These are phyloP conservation scores for Ophioninae sp. DNA, from an alignment of 2,888 invertebrate genomes.

Conservation along the genomic window DNA sequence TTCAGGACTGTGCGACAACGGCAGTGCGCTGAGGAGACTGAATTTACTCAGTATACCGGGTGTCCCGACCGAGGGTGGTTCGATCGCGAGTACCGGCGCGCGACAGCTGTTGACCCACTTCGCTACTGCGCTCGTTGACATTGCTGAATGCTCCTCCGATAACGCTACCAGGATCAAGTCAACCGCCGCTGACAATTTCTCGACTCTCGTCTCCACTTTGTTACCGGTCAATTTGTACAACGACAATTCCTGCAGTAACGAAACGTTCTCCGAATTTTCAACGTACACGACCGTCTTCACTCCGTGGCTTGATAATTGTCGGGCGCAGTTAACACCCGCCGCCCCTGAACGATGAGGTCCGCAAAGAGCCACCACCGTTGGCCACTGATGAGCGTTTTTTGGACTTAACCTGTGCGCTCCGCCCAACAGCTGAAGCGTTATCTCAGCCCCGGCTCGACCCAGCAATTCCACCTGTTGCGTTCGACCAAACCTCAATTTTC, in stretches of 20 bases:
- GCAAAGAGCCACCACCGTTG: slow-evolving; percentile 89
- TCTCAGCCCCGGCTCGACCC: slow-evolving; percentile 92
- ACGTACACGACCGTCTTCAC: slow-evolving; percentile 86
- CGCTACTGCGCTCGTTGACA: slow-evolving; percentile 82
- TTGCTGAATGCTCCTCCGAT: slow-evolving; percentile 81
- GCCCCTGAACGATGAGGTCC: slow-evolving; percentile 87
- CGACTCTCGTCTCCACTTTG: slow-evolving; percentile 82
- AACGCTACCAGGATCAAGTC: slow-evolving; percentile 84
- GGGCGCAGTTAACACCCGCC: slow-evolving; percentile 88
- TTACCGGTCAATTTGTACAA: slow-evolving; percentile 87
- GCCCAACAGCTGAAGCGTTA: slow-evolving; percentile 91
- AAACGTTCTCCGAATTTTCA: slow-evolving; percentile 81
- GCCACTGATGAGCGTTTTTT: slow-evolving; percentile 94
- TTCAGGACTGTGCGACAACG: slow-evolving; percentile 84
- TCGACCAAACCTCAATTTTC: too few relatives aligned
- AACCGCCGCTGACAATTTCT: slow-evolving; percentile 81
- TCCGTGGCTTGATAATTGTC: slow-evolving; percentile 92
- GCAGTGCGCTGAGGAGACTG: slow-evolving; percentile 87
- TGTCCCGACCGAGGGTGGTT: slow-evolving; percentile 88
- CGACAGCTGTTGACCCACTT: slow-evolving; percentile 88
- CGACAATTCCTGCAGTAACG: slow-evolving; percentile 85
- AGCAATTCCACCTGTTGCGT: slow-evolving; percentile 86
- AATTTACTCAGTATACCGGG: slow-evolving; percentile 85
- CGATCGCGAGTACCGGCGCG: slow-evolving; percentile 89
- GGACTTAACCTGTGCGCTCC: slow-evolving; percentile 92